Percentiles rank a stretch among this genome's conserved stretches.
Conservation (phyloP, 2,113 vertebrate genomes). For the Esox niger region DNA sequence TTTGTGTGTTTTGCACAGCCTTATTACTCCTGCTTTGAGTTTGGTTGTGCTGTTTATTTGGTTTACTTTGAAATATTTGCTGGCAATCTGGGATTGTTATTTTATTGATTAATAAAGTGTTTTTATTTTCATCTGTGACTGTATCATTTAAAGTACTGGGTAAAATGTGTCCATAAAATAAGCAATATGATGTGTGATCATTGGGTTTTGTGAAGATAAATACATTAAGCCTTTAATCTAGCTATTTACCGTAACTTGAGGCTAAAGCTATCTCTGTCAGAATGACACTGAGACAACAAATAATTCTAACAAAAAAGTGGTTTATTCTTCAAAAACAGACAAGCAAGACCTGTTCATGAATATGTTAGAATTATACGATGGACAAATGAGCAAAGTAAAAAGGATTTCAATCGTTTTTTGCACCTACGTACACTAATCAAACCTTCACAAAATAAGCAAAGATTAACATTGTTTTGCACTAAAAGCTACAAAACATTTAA, state of each 20-base stretch:
- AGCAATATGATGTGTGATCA: too few species aligned
- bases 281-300: slow-evolving; percentile 8
- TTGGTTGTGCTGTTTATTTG: slow-evolving; percentile 68
- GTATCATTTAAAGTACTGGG: slow-evolving; percentile 34
- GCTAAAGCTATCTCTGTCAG: not conserved
- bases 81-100: slow-evolving; percentile 80
- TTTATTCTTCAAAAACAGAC: slow-evolving; percentile 67
- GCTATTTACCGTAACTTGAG: not conserved
- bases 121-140: slow-evolving; percentile 75
- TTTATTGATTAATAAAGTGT: slow-evolving; percentile 79
- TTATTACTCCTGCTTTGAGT: slow-evolving; percentile 64
- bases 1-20: slow-evolving; percentile 60
- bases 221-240: too few species aligned
- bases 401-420: slow-evolving; percentile 28
- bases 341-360: slow-evolving; percentile 48
- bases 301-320: slow-evolving; percentile 61
- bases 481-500: slow-evolving; percentile 23
- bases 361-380: slow-evolving; percentile 44
- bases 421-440: slow-evolving; percentile 27
- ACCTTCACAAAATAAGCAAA: slow-evolving; percentile 21
- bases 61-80: slow-evolving; percentile 71
- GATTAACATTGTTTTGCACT: slow-evolving; percentile 19
- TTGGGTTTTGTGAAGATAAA: too few species aligned
- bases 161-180: too few species aligned
- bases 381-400: slow-evolving; percentile 40